Evolutionary conservation across 2,797 vertebrate genomes (phyloP), one percentile per base, ranked within the genome.

Genomic region (Petrocephalus schoutedeni): DNA sequence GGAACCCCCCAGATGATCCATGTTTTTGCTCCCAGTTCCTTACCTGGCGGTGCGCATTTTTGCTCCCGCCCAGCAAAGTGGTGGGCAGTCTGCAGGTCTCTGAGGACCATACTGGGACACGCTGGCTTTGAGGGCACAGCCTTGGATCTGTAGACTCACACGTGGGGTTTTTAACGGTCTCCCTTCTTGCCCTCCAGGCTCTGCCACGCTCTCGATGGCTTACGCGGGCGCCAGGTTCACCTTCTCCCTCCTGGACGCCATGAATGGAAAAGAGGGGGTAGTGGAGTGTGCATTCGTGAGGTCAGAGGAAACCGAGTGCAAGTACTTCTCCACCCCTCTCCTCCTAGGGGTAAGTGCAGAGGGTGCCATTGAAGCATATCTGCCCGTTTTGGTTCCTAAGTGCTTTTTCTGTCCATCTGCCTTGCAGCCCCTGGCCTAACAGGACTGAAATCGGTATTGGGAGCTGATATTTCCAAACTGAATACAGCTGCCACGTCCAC

Each of bases 181-280:
- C 2, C 21, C 32, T 14, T 56, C 8, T 56, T 61, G 7, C 67
- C 80, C 10, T 54, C 64, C 91, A 97, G 98, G 98, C 23, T 99
- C 98, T 84, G 98, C 98, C 12, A 99, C 98, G 1, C 94, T 99
- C 64, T 99, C 98, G 2, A 99, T 99, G 98, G 98, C 98, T 0
- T 99, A 99, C 0, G 98, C 98, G 0, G 98, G 98, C 0, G 98
- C 98, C 88, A 96, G 98, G 0, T 99, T 99, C 91, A 97, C 97
- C 87, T 99, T 99, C 94, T 99, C 98, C 0, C 93, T 99, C 56
- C 89, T 99, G 93, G 98, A 99, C 0, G 98, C 98, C 10, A 97
- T 99, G 95, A 98, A 97, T 0, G 98, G 98, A 0, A 99, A 99
- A 92, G 97, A 99, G 86, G 98, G 98, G 0, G 98, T 99, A 12